Evolutionary conservation across 1,140 invertebrate species (phyloP).

Genomic region (Cydia strobilella): DNA sequence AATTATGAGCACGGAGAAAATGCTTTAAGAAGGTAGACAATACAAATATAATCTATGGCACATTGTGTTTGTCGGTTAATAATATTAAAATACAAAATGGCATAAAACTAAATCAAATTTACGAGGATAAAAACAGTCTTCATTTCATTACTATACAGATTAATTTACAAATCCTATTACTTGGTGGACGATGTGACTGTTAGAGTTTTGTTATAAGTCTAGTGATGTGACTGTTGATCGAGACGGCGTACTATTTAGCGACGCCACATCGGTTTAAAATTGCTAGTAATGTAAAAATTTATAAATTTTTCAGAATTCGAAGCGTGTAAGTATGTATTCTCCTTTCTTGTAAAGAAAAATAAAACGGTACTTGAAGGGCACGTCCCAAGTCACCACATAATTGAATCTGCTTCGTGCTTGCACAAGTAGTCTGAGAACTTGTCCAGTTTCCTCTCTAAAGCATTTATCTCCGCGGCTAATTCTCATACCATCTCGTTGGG

Average conservation of each 20-base stretch:
- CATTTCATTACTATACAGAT: not conserved
- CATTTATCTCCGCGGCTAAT: constrained; percentile 79
- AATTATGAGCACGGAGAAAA: constrained; percentile 22
- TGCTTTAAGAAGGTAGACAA: not conserved
- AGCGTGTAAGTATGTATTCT: no score
- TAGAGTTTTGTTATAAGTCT: no score
- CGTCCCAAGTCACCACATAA: constrained; percentile 70
- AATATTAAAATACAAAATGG: not conserved
- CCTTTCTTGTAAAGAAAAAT: no score
- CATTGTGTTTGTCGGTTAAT: not conserved
- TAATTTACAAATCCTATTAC: not conserved
- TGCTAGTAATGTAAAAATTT: no score
- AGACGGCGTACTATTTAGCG: no score
- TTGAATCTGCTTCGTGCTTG: constrained; percentile 77
- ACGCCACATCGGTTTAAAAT: no score
- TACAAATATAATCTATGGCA: constrained; percentile 14
- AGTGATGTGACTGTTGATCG: no score
- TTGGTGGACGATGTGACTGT: not conserved
- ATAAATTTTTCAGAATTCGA: no score
- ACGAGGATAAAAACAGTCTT: not conserved
- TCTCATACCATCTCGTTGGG: constrained; percentile 79
- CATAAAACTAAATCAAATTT: not conserved
- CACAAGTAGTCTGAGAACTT: constrained; percentile 75
- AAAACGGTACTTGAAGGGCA: not conserved
- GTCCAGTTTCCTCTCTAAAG: constrained; percentile 77